Base-by-base conservation (phyloP, 2,888 invertebrate genomes). In the Lamellibrachia satsuma region DNA sequence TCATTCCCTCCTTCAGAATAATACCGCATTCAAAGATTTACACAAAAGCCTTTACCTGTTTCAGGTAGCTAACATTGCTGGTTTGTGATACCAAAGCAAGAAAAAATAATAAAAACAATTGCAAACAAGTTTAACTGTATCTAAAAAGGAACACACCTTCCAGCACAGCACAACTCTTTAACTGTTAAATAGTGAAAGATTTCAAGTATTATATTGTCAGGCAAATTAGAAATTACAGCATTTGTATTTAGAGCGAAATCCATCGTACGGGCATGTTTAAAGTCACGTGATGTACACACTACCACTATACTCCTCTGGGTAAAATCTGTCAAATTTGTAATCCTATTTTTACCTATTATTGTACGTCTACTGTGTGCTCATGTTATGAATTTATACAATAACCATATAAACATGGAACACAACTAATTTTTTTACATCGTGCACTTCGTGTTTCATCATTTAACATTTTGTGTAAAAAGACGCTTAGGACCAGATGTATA, bases 131-230 rank as follows among this genome's bases (percentile, higher is more conserved):
- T 15, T 4, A 6, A 75, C 75, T 75, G 15, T 75, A 75, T 15
- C 22, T 75, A 15, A 15, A 52, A 22, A 55, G 22, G 27, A 90
- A 9, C 93, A 92, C 92, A 95, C 95, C 95, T 95, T 92, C 95
- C 95, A 51, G 94, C 92, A 55, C 94, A 93, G 91, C 95, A 95
- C 15, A 95, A 93, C 92, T 95, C 95, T 93, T 95, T 95, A 7
- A 95, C 95, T 51, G 95, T 93, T 90, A 95, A 93, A 92, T 95
- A 95, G 11, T 93, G 93, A 15, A 95, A 94, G 7, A 95, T 94
- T 92, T 95, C 94, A 27, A 95, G 93, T 52, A 95, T 52, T 57
- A 95, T 93, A 93, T 94, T 94, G 27, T 95, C 95, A n/a, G 95
- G 95, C 7, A 95, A 57, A 75, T 75, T 15, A 75, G 75, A 75